Evolutionary conservation across 1,140 invertebrate species (phyloP).

Genomic region (Chlorops oryzae): DNA sequence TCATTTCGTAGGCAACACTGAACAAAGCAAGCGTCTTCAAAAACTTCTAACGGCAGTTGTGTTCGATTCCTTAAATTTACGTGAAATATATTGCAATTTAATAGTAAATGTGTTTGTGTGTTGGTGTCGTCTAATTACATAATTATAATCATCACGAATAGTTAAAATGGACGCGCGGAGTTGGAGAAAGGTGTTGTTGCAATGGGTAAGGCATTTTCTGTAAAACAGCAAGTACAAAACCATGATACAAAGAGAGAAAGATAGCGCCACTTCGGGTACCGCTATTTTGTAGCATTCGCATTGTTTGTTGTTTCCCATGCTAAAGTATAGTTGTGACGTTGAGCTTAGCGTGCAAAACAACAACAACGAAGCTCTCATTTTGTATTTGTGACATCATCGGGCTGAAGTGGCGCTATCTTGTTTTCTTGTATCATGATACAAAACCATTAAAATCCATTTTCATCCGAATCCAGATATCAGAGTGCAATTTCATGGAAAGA

Average conservation of each 20-base stretch:
- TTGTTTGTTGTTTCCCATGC: no score
- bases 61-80: conserved; percentile 11
- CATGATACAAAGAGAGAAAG: no score
- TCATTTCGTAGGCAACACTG: no score
- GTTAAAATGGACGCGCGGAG: conserved; percentile 24
- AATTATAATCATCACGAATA: neutral
- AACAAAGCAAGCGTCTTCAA: no score
- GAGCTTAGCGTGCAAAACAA: neutral
- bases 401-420: no score
- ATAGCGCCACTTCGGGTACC: no score
- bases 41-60: conserved; percentile 18
- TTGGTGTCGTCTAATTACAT: neutral
- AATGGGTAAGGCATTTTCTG: conserved; percentile 45
- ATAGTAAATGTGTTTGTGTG: neutral
- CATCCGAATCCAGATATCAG: conserved; percentile 26
- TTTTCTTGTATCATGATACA: neutral
- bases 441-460: neutral
- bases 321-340: neutral
- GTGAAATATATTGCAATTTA: conserved; percentile 3
- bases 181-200: conserved; percentile 34
- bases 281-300: no score
- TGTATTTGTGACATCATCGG: no score
- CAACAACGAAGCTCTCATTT: neutral
- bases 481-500: conserved; percentile 21
- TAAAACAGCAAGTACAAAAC: no score